phyloP scores from a whole-genome alignment of 1,140 invertebrate species.

The Ladona fulva region DNA sequence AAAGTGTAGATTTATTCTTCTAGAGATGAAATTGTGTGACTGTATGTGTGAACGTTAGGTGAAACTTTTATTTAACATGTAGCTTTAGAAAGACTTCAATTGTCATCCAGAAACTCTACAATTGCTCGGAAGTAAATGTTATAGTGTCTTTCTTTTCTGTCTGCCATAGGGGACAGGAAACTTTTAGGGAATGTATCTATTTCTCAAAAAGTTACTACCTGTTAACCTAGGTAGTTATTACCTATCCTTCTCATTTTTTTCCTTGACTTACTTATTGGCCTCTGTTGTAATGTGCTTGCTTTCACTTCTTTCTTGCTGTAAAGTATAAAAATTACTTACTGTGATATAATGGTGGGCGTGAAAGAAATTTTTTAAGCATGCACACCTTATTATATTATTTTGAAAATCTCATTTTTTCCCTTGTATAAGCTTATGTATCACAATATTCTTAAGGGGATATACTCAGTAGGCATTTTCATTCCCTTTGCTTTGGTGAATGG shows the following conservation, averaged over 20 bases:
- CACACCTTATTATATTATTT: neutral
- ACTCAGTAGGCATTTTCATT: too few relatives aligned
- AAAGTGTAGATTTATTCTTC: constrained; percentile 1
- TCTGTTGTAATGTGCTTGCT: neutral
- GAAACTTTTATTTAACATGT: neutral
- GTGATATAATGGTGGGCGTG: neutral
- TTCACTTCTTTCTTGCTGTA: neutral
- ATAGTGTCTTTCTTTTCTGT: neutral
- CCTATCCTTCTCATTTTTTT: neutral
- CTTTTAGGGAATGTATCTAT: neutral
- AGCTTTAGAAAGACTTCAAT: neutral
- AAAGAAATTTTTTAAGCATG: neutral
- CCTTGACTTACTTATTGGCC: neutral
- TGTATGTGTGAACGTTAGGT: neutral
- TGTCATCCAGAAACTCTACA: neutral
- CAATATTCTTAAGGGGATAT: too few relatives aligned
- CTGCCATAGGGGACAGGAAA: neutral
- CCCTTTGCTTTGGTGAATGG: too few relatives aligned
- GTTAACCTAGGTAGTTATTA: neutral
- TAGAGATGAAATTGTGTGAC: neutral
- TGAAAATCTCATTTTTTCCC: neutral
- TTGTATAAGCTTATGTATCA: neutral
- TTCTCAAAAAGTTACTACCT: neutral
- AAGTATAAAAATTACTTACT: neutral
- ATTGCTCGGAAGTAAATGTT: neutral